These are phyloP conservation scores for Notarius quadriscutis DNA, from an alignment of 2,113 vertebrate genomes.

Conservation along the genomic window DNA sequence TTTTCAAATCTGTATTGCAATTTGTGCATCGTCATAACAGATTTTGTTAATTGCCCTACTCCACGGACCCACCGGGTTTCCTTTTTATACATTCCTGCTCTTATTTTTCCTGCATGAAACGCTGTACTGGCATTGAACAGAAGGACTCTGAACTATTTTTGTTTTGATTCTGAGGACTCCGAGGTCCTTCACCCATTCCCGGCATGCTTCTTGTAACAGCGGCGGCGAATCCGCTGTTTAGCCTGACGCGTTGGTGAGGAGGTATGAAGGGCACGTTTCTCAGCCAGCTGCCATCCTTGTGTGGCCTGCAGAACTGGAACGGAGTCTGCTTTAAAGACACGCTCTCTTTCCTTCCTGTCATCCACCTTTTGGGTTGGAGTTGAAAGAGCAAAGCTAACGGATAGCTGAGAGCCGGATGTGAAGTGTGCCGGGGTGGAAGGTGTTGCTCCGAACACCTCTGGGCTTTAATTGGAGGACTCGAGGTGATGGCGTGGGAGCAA, in stretches of 20 bases:
- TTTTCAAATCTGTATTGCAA: too few species aligned
- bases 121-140: neutral
- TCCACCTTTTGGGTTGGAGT: constrained; percentile 36
- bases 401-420: constrained; percentile 19
- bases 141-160: neutral
- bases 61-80: neutral
- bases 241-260: neutral
- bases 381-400: constrained; percentile 19
- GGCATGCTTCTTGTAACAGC: neutral
- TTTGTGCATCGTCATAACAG: neutral
- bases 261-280: constrained; percentile 35
- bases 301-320: constrained; percentile 5
- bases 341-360: constrained; percentile 1
- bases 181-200: neutral
- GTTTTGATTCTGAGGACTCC: neutral
- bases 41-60: neutral
- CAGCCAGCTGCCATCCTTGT: neutral
- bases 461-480: constrained; percentile 29
- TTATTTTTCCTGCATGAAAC: neutral
- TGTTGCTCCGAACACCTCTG: constrained; percentile 23
- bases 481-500: constrained; percentile 51
- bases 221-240: neutral
- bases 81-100: neutral
- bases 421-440: constrained; percentile 46
- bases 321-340: neutral